Conservation (phyloP, 2,797 vertebrate species). For the Rallus crepitans region DNA sequence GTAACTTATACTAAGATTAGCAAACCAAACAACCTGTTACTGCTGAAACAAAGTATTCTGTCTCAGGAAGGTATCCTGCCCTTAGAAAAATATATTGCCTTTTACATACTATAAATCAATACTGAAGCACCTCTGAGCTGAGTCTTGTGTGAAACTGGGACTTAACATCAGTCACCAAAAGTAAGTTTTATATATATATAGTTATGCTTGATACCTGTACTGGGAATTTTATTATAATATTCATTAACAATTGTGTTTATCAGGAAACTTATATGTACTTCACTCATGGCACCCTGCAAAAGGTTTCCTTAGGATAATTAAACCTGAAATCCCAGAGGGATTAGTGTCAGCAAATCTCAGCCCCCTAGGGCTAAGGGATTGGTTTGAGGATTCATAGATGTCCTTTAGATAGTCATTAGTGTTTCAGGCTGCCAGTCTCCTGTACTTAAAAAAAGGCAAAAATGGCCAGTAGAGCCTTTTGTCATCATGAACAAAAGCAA, state of each 20-base stretch:
- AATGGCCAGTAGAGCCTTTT: background rate
- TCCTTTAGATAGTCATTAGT: background rate
- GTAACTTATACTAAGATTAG: background rate
- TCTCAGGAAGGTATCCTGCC: background rate
- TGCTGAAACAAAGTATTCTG: background rate
- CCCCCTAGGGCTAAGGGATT: background rate
- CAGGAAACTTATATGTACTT: background rate
- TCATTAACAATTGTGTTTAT: background rate
- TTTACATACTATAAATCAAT: background rate
- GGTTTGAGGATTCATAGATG: background rate
- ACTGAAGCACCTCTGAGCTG: background rate
- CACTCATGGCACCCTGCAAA: background rate
- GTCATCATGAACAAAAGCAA: background rate
- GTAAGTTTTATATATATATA: background rate
- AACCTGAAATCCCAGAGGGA: background rate
- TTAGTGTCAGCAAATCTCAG: background rate
- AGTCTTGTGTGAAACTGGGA: background rate
- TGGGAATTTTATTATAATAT: background rate
- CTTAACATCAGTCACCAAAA: background rate
- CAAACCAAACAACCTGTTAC: background rate
- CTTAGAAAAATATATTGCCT: background rate
- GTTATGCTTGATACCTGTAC: background rate
- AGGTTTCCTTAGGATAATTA: conserved; percentile 2
- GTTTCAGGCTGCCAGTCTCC: background rate
- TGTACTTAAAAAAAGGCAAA: background rate